phyloP scores from a whole-genome alignment of 1,140 invertebrate genomes.

The Ceratina calcarata region DNA sequence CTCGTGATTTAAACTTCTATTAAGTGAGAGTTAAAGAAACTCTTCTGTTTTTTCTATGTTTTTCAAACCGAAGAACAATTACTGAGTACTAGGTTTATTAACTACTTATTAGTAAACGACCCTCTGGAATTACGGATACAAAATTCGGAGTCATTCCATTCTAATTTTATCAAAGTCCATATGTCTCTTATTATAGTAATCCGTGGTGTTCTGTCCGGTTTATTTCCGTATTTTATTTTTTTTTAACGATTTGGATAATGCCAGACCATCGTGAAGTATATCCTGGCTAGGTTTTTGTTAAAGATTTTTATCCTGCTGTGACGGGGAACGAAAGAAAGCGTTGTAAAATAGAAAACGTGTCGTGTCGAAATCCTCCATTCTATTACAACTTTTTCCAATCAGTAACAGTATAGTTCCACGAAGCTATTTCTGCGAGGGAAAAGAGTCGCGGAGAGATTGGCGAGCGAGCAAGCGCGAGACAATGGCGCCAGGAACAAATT shows the following conservation, averaged over 20 bases:
- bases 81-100: no score
- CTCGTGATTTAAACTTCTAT: not conserved
- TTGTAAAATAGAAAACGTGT: not conserved
- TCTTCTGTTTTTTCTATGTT: not conserved
- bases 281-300: no score
- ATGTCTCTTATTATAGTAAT: not conserved
- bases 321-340: not conserved
- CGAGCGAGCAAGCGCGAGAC: slow-evolving; percentile 18
- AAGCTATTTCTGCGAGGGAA: slow-evolving; percentile 24
- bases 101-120: not conserved
- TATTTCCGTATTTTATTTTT: no score
- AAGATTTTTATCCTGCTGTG: no score
- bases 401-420: slow-evolving; percentile 4
- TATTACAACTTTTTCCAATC: not conserved
- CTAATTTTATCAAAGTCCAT: slow-evolving; percentile 19
- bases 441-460: not conserved
- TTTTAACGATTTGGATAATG: not conserved
- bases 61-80: no score
- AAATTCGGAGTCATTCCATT: not conserved
- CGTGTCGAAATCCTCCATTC: not conserved
- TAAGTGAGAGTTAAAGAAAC: no score
- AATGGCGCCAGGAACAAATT: slow-evolving; percentile 46
- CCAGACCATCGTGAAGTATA: not conserved
- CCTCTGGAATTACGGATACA: slow-evolving; percentile 31
- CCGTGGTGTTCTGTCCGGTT: no score